Evolutionary conservation across 2,888 invertebrate genomes (phyloP).

Genomic region (Noctua fimbriata): DNA sequence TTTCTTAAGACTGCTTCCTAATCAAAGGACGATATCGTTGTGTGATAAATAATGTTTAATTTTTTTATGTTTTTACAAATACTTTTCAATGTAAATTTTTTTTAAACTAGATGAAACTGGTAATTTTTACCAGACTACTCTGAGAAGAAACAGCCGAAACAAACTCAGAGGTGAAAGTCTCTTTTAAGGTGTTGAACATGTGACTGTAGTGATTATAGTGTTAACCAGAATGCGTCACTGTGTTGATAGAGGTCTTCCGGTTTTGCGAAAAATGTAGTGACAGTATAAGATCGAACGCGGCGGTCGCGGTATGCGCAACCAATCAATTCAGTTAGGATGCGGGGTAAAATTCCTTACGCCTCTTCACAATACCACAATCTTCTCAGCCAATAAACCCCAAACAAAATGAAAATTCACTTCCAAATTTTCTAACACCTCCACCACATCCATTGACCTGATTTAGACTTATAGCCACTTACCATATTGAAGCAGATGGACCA

Average conservation of each 20-base stretch:
- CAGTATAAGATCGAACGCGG: background rate
- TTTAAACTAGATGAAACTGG: no score
- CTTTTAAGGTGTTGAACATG: no score
- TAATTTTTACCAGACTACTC: no score
- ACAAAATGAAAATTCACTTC: background rate
- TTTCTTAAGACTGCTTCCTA: background rate
- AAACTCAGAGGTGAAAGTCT: no score
- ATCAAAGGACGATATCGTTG: background rate
- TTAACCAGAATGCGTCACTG: background rate
- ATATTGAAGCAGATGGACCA: conserved; percentile 64
- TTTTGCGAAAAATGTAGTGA: background rate
- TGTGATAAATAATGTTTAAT: background rate
- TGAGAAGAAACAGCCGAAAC: no score
- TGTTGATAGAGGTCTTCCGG: background rate
- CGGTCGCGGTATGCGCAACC: background rate
- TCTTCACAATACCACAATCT: background rate
- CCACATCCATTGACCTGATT: conserved; percentile 51
- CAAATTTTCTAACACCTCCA: conserved; percentile 11
- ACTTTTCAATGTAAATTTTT: no score
- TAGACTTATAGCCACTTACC: conserved; percentile 63
- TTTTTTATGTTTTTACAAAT: no score
- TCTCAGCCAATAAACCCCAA: background rate
- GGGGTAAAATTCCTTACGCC: background rate
- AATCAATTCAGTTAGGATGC: background rate
- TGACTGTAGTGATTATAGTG: background rate